A percentile compares a stretch with the other conserved stretches of the same genome.
These are phyloP conservation scores for Machaerirhynchus nigripectus DNA, from an alignment of 2,113 vertebrate species.

Conservation along the genomic window DNA sequence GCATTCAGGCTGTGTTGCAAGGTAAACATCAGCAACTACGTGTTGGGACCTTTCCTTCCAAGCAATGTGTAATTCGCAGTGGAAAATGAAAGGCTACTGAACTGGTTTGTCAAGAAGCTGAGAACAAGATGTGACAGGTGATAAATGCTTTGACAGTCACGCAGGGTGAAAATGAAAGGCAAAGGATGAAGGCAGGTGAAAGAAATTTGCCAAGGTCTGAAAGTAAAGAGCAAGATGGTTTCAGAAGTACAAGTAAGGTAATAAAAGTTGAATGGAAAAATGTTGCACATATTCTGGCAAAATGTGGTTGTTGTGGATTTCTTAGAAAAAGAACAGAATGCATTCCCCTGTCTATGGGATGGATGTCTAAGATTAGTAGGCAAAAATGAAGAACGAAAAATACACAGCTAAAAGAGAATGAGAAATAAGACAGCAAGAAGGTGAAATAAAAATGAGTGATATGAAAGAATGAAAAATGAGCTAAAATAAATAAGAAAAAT, in stretches of 20 bases:
- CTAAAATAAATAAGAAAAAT: not conserved
- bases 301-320: not conserved
- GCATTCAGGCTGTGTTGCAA: not conserved
- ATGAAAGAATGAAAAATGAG: not conserved
- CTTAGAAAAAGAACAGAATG: not conserved
- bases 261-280: not conserved
- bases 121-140: not conserved
- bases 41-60: not conserved
- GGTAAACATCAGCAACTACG: not conserved
- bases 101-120: not conserved
- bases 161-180: not conserved
- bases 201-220: not conserved
- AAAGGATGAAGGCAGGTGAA: not conserved
- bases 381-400: not conserved
- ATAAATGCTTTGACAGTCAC: not conserved
- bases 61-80: not conserved
- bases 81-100: not conserved
- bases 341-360: not conserved
- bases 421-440: not conserved
- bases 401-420: not conserved
- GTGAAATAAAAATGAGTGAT: not conserved
- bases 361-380: not conserved
- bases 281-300: not conserved
- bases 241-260: not conserved
- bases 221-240: not conserved